Evolutionary conservation across 2,113 vertebrate species (phyloP).

Genomic region (Calypte anna): DNA sequence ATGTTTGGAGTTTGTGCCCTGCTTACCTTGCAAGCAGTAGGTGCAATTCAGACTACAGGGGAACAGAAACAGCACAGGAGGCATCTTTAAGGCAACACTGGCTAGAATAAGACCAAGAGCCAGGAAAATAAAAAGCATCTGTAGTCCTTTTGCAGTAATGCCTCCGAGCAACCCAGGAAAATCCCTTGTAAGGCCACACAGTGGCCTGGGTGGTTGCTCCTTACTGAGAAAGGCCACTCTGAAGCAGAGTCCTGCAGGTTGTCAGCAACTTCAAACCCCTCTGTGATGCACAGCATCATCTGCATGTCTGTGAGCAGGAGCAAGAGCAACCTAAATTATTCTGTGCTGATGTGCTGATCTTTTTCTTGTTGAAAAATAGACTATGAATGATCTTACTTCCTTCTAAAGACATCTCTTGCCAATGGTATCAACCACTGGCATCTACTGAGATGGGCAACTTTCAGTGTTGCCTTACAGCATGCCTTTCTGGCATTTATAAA

Average conservation of each 20-base stretch:
- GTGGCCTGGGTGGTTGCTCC: neutral
- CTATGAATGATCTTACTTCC: neutral
- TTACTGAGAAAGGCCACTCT: neutral
- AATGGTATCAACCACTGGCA: neutral
- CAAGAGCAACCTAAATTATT: neutral
- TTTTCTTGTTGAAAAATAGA: neutral
- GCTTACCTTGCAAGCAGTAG: no score
- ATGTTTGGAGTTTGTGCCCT: neutral
- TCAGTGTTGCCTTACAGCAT: neutral
- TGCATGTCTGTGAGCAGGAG: neutral
- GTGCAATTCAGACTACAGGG: neutral
- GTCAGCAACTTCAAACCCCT: neutral
- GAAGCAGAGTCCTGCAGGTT: neutral
- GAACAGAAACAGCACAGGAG: neutral
- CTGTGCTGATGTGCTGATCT: neutral
- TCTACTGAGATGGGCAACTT: neutral
- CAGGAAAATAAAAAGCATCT: neutral
- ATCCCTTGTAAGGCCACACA: neutral
- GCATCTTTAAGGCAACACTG: neutral
- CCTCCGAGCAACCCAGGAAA: neutral
- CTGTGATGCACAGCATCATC: neutral
- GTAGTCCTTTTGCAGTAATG: neutral
- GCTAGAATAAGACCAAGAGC: neutral
- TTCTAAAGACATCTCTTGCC: neutral
- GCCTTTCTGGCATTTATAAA: neutral